Conservation (phyloP, 2,113 vertebrate species). For the Ranitomeya variabilis region DNA sequence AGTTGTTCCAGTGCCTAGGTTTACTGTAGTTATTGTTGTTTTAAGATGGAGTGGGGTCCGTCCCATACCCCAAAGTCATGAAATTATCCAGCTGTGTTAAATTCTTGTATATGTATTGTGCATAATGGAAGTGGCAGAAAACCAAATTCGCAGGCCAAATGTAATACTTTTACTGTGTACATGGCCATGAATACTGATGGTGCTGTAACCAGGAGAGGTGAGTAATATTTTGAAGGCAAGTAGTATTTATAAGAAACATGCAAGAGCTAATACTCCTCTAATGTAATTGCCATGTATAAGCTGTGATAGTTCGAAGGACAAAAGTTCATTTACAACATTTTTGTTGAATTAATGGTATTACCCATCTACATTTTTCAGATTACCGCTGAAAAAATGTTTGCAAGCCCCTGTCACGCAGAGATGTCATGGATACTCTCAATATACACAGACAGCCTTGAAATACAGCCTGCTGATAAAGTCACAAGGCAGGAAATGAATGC, state of each 20-base stretch:
- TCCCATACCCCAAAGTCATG: too few relatives aligned
- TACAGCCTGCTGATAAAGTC: conserved; percentile 39
- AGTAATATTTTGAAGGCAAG: too few relatives aligned
- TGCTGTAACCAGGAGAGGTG: too few relatives aligned
- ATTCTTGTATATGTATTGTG: too few relatives aligned
- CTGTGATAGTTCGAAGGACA: neutral
- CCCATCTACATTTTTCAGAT: conserved; percentile 10
- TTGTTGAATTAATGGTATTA: neutral
- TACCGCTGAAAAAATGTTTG: neutral
- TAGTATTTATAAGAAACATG: neutral
- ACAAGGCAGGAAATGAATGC: conserved; percentile 45
- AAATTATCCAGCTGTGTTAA: too few relatives aligned
- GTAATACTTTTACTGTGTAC: too few relatives aligned
- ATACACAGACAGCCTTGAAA: neutral
- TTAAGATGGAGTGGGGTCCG: too few relatives aligned
- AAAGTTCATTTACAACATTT: neutral
- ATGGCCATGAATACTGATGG: too few relatives aligned
- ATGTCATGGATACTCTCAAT: neutral
- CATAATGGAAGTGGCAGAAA: too few relatives aligned
- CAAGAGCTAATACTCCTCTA: neutral
- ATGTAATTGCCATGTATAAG: neutral
- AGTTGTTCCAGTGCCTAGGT: too few relatives aligned
- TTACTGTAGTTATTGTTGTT: too few relatives aligned
- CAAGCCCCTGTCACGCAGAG: neutral
- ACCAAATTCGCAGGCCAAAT: too few relatives aligned